Base-by-base conservation (phyloP, 1,140 invertebrate species). In the Aphidius gifuensis region DNA sequence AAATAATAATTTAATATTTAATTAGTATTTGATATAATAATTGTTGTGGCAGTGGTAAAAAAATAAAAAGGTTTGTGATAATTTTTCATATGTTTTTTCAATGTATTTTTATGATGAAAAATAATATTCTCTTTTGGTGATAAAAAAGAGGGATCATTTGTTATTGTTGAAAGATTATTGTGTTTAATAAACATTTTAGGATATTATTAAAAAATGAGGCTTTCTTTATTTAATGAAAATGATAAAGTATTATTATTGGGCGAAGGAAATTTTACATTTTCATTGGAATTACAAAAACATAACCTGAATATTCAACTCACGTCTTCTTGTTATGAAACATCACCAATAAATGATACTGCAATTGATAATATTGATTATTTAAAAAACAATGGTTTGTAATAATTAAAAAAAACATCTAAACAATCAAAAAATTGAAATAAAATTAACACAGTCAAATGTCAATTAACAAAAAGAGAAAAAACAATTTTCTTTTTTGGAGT, bases 231-330 rank as follows among this genome's bases (percentile, higher is more conserved):
- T 67, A 54, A 61, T 43, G 47, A 70, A 55, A 66, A 72, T 62
- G 74, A 79, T 46, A 66, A 44, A 42, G 69, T 81, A 23, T 67
- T 83, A 38, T 61, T 86, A 9, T 72, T 86, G 53, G 85, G 85
- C 43, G 85, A 86, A 71, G 85, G 85, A 1, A 85, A 86, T 71
- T 86, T 86, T 74, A 85, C 84, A 9, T 85, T 86, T 70, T 71
- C 82, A 42, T 71, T 80, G 23, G 76, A 76, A n/a, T 70, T 86
- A 50, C 58, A 58, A 42, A 66, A 71, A 48, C 66, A 65, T 32
- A 71, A 76, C 64, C 69, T 76, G 32, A 70, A 68, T 45, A 60
- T 76, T 43, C 51, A 65, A 40, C 44, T 80, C 16, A 72, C 65
- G 6, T 70, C 76, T 48, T 74, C 76, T 45, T 80, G 78, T 65